Evolutionary conservation across 2,797 vertebrate genomes (phyloP).

Genomic region (Silurus lanzhouensis): DNA sequence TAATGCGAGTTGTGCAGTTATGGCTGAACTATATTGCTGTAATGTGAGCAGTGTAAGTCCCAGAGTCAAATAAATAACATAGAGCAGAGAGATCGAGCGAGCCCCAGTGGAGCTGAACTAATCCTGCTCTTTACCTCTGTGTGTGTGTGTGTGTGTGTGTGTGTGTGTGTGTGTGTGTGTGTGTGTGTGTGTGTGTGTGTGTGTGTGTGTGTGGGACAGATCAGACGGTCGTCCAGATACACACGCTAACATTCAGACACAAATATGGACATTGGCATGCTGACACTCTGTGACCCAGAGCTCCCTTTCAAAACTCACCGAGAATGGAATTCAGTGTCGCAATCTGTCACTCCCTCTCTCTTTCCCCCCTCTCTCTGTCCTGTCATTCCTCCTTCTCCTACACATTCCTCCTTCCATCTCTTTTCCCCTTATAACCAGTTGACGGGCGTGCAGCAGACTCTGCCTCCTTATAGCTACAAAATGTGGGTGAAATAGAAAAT

Average conservation of each 20-base stretch:
- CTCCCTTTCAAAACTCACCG: conserved; percentile 41
- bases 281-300: conserved; percentile 30
- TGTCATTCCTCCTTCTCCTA: conserved; percentile 9
- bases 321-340: conserved; percentile 45
- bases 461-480: neutral
- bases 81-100: conserved; percentile 28
- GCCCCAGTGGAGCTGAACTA: conserved; percentile 45
- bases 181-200: neutral
- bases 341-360: conserved; percentile 27
- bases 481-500: neutral
- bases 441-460: neutral
- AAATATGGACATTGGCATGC: conserved; percentile 48
- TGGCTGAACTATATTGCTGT: conserved; percentile 29
- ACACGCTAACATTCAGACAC: conserved; percentile 40
- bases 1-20: conserved; percentile 18
- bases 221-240: conserved; percentile 38
- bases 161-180: conserved; percentile 29
- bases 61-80: conserved; percentile 38
- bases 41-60: conserved; percentile 41
- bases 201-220: neutral
- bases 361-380: conserved; percentile 9
- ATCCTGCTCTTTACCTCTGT: conserved; percentile 31
- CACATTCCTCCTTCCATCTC: neutral
- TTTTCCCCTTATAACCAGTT: conserved; percentile 18
- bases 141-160: neutral